Evolutionary conservation across 2,113 vertebrate genomes (phyloP).

Genomic region (Rhadina sibilatrix): DNA sequence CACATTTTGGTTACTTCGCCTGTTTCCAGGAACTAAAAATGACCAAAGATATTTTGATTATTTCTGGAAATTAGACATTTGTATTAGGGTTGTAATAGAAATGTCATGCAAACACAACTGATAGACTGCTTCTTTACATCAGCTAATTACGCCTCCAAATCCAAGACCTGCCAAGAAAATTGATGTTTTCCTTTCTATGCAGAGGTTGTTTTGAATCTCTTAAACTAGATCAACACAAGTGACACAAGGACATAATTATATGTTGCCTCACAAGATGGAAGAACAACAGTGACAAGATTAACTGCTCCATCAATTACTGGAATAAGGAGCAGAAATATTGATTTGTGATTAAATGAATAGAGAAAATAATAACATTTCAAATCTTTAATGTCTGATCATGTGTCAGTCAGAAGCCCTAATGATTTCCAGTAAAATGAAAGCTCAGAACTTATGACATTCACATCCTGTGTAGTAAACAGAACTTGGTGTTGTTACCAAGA

Average conservation of each 20-base stretch:
- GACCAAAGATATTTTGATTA: background rate
- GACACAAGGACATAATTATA: background rate
- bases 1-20: background rate
- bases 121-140: background rate
- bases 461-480: background rate
- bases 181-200: background rate
- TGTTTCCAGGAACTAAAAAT: background rate
- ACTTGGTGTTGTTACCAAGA: background rate
- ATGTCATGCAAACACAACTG: background rate
- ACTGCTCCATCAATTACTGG: background rate
- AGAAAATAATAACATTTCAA: slow-evolving; percentile 10
- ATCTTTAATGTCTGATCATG: background rate
- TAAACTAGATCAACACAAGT: background rate
- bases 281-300: background rate
- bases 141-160: background rate
- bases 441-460: background rate
- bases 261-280: background rate
- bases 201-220: background rate
- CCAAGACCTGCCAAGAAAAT: background rate
- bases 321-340: background rate
- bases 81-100: background rate
- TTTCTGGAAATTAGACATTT: background rate
- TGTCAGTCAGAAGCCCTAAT: background rate
- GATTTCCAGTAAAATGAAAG: background rate
- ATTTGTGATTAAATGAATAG: slow-evolving; percentile 8